phyloP scores from a whole-genome alignment of 2,888 invertebrate species.

The Heteromyza rotundicornis region DNA sequence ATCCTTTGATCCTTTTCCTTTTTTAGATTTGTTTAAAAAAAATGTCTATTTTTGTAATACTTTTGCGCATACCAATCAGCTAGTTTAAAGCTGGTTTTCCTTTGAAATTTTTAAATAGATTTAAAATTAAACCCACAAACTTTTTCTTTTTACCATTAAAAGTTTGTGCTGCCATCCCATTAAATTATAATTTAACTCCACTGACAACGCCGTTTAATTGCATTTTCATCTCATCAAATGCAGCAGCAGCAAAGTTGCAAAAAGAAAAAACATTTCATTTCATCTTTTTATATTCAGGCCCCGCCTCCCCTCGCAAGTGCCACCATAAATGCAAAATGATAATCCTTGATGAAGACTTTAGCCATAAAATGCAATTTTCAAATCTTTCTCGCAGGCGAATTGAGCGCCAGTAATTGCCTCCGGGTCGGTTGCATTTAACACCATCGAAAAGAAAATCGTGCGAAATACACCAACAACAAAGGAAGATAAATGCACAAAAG shows the following conservation, averaged over 20 bases:
- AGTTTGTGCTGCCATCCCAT: not conserved
- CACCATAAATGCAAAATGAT: slow-evolving; percentile 1
- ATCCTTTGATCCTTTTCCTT: not conserved
- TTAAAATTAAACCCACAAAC: too few species aligned
- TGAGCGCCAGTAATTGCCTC: slow-evolving; percentile 11
- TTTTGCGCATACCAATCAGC: too few species aligned
- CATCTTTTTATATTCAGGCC: not conserved
- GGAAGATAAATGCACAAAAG: not conserved
- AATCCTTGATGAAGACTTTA: slow-evolving; percentile 17
- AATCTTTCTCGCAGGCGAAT: not conserved
- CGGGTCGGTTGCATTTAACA: slow-evolving; percentile 16
- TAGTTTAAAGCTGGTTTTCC: too few species aligned
- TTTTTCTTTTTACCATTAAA: not conserved
- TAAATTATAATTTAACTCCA: slow-evolving; percentile 39
- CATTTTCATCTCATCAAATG: slow-evolving; percentile 49
- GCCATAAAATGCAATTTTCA: slow-evolving; percentile 21
- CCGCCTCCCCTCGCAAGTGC: not conserved
- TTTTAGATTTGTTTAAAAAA: too few species aligned
- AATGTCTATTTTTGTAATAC: too few species aligned
- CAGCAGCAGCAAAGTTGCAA: slow-evolving; percentile 30
- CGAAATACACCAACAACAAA: not conserved
- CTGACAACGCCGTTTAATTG: slow-evolving; percentile 52
- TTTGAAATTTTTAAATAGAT: too few species aligned
- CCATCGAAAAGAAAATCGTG: slow-evolving; percentile 1
- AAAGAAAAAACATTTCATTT: not conserved